Percentiles rank a stretch among this genome's conserved stretches.
Conservation (phyloP, 2,797 vertebrate genomes). For the Chelidonichthys spinosus region DNA sequence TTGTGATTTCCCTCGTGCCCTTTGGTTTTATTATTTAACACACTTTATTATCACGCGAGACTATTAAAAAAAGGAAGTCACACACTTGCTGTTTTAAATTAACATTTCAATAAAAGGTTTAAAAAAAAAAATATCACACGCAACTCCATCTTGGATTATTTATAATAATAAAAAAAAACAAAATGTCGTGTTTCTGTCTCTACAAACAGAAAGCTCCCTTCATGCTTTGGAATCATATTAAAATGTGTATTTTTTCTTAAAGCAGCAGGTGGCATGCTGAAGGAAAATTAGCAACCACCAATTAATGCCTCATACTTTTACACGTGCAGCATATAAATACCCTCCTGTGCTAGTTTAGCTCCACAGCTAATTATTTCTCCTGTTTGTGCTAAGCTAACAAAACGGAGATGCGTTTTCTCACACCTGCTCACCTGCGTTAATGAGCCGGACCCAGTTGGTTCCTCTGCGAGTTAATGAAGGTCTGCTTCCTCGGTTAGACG, state of each 20-base stretch:
- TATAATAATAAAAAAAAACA: background rate
- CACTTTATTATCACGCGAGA: background rate
- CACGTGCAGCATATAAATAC: too few species aligned
- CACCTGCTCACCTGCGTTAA: constrained; percentile 60
- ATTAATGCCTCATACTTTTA: background rate
- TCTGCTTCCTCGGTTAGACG: background rate
- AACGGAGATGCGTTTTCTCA: constrained; percentile 21
- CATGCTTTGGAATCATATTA: background rate
- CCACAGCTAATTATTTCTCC: constrained; percentile 19
- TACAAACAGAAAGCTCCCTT: background rate
- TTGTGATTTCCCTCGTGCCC: background rate
- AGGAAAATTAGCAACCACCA: background rate
- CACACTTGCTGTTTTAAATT: background rate
- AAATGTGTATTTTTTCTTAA: background rate
- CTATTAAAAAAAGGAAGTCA: constrained; percentile 8
- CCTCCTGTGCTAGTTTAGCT: background rate
- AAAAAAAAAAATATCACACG: background rate
- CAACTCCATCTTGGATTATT: constrained; percentile 15
- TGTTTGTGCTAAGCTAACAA: background rate
- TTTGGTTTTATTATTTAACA: background rate
- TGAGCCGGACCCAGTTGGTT: background rate
- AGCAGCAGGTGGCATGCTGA: background rate
- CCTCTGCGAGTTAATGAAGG: constrained; percentile 34
- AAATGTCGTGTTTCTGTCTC: background rate
- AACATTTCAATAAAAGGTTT: background rate